A percentile compares a stretch with the other conserved stretches of the same genome.
These are phyloP conservation scores for Lacerta bilineata DNA, from an alignment of 2,797 vertebrate genomes.

Conservation along the genomic window DNA sequence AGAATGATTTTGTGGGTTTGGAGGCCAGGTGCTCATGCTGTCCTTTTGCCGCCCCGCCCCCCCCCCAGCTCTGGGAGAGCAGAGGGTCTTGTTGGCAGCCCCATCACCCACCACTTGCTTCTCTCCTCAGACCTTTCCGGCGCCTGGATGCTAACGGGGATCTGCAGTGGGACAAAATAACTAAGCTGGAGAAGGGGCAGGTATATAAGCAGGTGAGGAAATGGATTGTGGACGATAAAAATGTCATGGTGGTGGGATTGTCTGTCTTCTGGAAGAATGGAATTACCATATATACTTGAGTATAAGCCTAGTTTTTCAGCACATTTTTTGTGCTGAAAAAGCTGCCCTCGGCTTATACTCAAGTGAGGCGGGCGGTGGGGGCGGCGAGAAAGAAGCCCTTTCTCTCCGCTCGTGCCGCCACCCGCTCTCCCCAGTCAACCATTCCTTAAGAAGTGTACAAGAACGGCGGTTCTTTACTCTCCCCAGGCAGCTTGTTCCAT, in stretches of 20 bases:
- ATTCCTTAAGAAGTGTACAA: no score
- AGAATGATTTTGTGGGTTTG: not conserved
- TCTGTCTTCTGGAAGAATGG: not conserved
- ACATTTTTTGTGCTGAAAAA: no score
- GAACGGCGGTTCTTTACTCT: no score
- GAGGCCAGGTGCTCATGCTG: not conserved
- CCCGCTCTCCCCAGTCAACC: no score
- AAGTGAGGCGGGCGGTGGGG: no score
- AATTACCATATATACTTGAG: no score
- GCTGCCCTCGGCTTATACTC: no score
- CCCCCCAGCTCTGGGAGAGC: not conserved
- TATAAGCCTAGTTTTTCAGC: no score
- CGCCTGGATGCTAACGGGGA: constrained; percentile 85
- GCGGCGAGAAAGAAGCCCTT: no score
- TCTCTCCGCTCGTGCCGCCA: no score
- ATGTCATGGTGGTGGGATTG: not conserved
- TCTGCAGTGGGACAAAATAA: constrained; percentile 88
- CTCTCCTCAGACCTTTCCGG: constrained; percentile 83
- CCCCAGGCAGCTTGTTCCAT: no score
- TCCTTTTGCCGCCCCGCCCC: no score
- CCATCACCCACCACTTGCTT: not conserved
- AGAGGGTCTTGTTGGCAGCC: not conserved
- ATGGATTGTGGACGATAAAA: not conserved
- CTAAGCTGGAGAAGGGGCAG: constrained; percentile 85
- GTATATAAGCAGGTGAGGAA: constrained; percentile 85